These are phyloP conservation scores for Agonopterix arenella DNA, from an alignment of 2,888 invertebrate species.

Conservation along the genomic window DNA sequence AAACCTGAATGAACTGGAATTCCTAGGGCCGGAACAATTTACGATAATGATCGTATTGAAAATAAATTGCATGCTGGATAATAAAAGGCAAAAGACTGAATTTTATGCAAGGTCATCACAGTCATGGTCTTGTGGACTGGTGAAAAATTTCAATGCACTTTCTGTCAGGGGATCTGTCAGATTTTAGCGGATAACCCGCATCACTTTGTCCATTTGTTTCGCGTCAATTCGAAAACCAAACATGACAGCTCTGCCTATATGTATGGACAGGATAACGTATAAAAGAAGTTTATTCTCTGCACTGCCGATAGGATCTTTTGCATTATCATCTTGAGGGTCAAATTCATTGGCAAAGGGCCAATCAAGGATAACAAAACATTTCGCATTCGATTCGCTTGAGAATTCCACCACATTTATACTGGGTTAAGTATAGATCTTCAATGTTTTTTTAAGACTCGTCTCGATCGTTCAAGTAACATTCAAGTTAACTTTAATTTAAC, in stretches of 20 bases:
- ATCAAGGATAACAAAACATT: constrained; percentile 13
- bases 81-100: background rate
- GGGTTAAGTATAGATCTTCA: background rate
- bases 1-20: constrained; percentile 11
- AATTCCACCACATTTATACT: background rate
- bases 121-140: constrained; percentile 1
- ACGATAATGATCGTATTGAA: constrained; percentile 18
- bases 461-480: background rate
- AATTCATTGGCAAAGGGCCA: constrained; percentile 17
- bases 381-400: constrained; percentile 4
- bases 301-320: constrained; percentile 1
- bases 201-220: constrained; percentile 10
- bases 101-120: constrained; percentile 5
- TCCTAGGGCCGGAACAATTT: constrained; percentile 1
- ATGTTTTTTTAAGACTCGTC: background rate
- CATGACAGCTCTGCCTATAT: constrained; percentile 27
- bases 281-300: background rate
- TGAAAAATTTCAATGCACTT: constrained; percentile 1
- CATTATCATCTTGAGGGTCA: constrained; percentile 20
- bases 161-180: constrained; percentile 1
- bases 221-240: constrained; percentile 19
- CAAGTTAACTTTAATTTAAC: background rate
- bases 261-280: background rate
- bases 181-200: background rate
- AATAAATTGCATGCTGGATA: constrained; percentile 14